Base-by-base conservation (phyloP, 2,113 vertebrate species). In the Amphilophus citrinellus region DNA sequence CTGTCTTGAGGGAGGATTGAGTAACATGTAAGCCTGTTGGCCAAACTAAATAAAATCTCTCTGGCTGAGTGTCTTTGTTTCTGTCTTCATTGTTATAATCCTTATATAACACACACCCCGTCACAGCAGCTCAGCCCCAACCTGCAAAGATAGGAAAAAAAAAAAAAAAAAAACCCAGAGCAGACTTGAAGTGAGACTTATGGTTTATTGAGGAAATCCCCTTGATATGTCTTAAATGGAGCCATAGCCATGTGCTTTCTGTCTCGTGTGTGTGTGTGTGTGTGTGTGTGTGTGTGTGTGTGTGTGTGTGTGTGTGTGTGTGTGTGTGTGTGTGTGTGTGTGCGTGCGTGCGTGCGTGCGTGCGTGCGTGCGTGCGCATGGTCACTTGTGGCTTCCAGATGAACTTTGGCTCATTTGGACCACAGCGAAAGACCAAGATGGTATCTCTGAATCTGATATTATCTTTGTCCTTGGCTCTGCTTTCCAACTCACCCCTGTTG, bases 31-130 rank as follows among this genome's bases (percentile, higher is more conserved):
- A 76, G 77, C 79, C 87, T 50, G 85, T 80, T 90, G 85, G 77
- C 80, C 53, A 83, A 79, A 66, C 79, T 30, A 24, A 68, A 50
- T 27, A 84, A 91, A 89, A 87, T 77, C 84, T 86, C 82, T 87
- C 81, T 66, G 88, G 37, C 73, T 27, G 59, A 62, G 24, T 37
- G 3, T 80, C 73, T 80, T 68, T 90, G 50, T 85, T 75, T 77
- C 17, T 24, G 42, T 65, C 65, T 58, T 84, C 63, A 66, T 82
- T 84, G 83, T 84, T 76, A n/a, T 71, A 61, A 85, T 90, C 79
- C 90, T 83, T 44, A 88, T 78, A 87, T 84, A 87, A 84, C 81
- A 65, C 84, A 81, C 80, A 86, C 83, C 88, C 87, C 75, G 88
- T 89, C 76, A 75, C 83, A 86, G 88, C 88, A 66, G 88, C 87